Base-by-base conservation (phyloP, 1,140 invertebrate genomes). In the Panagrolaimus sp. region DNA sequence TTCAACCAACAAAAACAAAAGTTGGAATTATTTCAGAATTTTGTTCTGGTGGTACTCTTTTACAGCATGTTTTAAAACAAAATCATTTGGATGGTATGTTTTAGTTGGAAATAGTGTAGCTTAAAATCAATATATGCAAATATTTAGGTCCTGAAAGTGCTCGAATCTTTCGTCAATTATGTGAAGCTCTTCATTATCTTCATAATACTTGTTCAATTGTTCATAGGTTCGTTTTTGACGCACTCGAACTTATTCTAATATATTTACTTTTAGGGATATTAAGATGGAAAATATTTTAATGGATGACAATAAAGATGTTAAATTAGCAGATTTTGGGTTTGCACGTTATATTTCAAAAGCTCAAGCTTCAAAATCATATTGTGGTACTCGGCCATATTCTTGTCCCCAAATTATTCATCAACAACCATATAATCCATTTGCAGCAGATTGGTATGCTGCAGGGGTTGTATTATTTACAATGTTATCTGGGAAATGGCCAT, bases 271-370 rank as follows among this genome's bases (percentile, higher is more conserved):
- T 14, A 67, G 52, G 0, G 43, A 58, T 9, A 15, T 69, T 65
- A 65, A 65, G 8, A 43, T 65, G 43, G 63, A 65, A 17, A 98
- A 98, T 86, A 93, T 98, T 65, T 86, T 98, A 71, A 86, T 98
- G 46, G 96, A 93, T 83, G 94, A 97, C 84, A 92, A 93, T 89
- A 94, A 95, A 21, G 94, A 97, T 83, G 95, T 98, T 0, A 98
- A 98, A 85, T 84, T 98, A 72, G 95, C 94, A n/a, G 93, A 96
- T 86, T 91, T 91, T 87, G 85, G 85, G 46, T 85, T 86, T 17
- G 92, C 93, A 21, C 63, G 69, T 55, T 24, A 43, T 14, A 32
- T 67, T 12, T n/a, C n/a, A 14, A 38, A 55, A 32, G 63, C 28
- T 9, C 14, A 48, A 21, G 12, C 26, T n/a, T 69, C 68, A 17